These are phyloP conservation scores for Urocolius indicus DNA, from an alignment of 2,113 vertebrate genomes.

Conservation along the genomic window DNA sequence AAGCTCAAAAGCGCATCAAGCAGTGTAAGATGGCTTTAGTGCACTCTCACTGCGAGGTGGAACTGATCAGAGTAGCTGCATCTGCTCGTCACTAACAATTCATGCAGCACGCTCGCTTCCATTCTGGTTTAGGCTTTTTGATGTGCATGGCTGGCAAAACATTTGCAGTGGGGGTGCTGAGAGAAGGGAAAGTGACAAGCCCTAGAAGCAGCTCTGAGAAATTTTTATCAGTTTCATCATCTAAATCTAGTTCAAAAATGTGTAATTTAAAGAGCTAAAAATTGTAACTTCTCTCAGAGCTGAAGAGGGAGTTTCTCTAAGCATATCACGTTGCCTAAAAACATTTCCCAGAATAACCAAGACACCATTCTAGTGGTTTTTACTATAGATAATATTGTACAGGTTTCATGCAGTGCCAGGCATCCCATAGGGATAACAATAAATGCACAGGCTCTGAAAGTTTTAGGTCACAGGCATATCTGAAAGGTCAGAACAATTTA, in stretches of 20 bases:
- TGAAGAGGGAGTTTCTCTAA: neutral
- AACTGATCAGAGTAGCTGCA: neutral
- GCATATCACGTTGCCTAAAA: neutral
- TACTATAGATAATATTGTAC: neutral
- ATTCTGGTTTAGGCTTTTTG: neutral
- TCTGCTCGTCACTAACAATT: neutral
- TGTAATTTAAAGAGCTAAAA: constrained; percentile 37
- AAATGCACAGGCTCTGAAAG: neutral
- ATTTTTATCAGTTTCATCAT: neutral
- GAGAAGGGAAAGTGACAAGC: neutral
- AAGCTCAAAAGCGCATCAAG: neutral
- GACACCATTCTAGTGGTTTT: neutral
- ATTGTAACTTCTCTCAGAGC: neutral
- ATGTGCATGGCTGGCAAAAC: neutral
- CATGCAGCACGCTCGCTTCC: neutral
- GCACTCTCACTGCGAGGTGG: neutral
- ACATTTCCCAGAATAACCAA: neutral
- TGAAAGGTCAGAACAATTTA: neutral
- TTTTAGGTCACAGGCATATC: neutral
- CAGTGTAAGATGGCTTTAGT: neutral
- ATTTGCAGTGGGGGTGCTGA: neutral
- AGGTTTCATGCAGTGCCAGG: neutral
- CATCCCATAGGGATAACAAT: neutral
- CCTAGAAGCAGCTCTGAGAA: neutral
- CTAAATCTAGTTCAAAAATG: constrained; percentile 19